Percentiles rank a stretch among this genome's conserved stretches.
phyloP scores from a whole-genome alignment of 2,888 invertebrate genomes.

The Apeira syringaria region DNA sequence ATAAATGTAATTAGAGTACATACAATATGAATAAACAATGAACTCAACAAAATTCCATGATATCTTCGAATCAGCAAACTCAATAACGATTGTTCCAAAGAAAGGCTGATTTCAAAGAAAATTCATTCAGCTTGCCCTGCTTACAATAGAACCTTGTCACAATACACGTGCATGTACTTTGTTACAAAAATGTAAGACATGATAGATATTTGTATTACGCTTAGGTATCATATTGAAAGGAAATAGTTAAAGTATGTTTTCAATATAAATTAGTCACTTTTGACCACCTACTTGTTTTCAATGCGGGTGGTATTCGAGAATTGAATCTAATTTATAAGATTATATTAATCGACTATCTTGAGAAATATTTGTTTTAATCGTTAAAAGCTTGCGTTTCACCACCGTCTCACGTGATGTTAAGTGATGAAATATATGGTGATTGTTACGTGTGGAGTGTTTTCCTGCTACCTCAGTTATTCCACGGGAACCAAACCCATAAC shows the following conservation, averaged over 20 bases:
- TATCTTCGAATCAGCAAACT: background rate
- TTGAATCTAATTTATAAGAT: background rate
- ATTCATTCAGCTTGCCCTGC: background rate
- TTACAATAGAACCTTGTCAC: background rate
- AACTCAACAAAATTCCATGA: background rate
- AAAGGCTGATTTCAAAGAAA: background rate
- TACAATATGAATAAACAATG: too few relatives aligned
- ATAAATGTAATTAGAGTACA: too few relatives aligned
- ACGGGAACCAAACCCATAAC: too few relatives aligned
- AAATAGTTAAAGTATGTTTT: conserved; percentile 12
- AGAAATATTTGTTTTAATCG: too few relatives aligned
- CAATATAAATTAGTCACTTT: conserved; percentile 32
- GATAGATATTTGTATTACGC: background rate
- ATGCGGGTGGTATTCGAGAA: conserved; percentile 6
- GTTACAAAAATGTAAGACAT: background rate
- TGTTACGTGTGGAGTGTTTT: too few relatives aligned
- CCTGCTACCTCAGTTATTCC: too few relatives aligned
- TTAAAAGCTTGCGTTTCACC: too few relatives aligned
- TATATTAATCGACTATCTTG: too few relatives aligned
- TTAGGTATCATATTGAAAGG: background rate
- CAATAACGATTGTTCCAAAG: background rate
- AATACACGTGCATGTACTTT: background rate
- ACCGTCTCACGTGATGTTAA: too few relatives aligned
- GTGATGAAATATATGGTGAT: too few relatives aligned
- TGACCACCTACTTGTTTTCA: conserved; percentile 25